Base-by-base conservation (phyloP, 2,113 vertebrate species). In the Reinhardtius hippoglossoides region DNA sequence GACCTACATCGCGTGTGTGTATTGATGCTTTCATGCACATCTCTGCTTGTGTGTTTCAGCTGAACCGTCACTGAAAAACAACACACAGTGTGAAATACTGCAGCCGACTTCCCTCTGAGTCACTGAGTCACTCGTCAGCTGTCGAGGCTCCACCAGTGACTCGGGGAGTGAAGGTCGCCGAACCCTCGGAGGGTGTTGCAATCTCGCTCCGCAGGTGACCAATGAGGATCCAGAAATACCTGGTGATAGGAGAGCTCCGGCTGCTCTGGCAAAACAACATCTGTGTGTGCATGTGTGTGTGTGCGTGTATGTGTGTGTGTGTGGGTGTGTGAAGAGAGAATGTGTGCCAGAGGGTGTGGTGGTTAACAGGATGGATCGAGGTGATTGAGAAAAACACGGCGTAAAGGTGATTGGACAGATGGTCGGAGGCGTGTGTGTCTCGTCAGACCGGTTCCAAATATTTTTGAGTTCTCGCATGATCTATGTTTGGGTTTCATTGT, bases 221-320 rank as follows among this genome's bases (percentile, higher is more conserved):
- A 93, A 92, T 91, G 62, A 78, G 85, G 75, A 80, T 37, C 20
- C 59, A 81, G 78, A 62, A 48, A 82, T 81, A 85, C 61, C 90
- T 81, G 88, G 80, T 21, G 64, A 81, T 63, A 4, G 1, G 14
- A 3, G 1, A 0, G 20, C 74, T 55, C 13, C 18, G 18, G 46
- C 18, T 50, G 6, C 55, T 60, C 10, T 42, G 52, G 4, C 40
- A 78, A 83, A 83, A 90, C 74, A 86, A 81, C 64, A 40, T 63
- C 12, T 82, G 50, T 14, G 31, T 31, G 31, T 31, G 31, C 4
- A 4, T n/a, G n/a, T n/a, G n/a, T n/a, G n/a, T 4, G 4, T 27
- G 26, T 27, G 27, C 4, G 3, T 4, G 3, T 3, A 0, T 31
- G 27, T 6, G 5, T 55, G 24, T 76, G 26, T 63, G 58, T 75